phyloP scores from a whole-genome alignment of 2,113 vertebrate species.

The Catharus minimus region DNA sequence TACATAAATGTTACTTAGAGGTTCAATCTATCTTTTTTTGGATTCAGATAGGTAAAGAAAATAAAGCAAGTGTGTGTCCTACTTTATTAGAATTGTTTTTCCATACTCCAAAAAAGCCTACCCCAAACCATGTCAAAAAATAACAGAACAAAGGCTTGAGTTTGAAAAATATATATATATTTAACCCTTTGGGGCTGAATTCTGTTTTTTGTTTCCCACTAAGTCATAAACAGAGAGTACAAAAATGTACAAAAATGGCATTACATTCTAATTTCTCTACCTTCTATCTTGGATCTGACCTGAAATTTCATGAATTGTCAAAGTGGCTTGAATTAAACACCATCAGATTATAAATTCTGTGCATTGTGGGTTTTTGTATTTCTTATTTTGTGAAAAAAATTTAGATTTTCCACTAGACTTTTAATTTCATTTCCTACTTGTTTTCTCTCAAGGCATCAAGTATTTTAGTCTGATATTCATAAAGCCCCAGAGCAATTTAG shows the following conservation, averaged over 20 bases:
- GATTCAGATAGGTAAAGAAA: slow-evolving; percentile 1
- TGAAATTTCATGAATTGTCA: neutral
- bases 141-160: neutral
- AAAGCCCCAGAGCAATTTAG: neutral
- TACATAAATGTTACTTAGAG: neutral
- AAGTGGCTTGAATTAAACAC: neutral
- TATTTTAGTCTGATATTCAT: neutral
- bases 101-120: neutral
- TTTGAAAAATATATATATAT: neutral
- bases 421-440: neutral
- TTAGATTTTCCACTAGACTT: neutral
- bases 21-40: neutral
- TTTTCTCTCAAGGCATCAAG: neutral
- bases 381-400: neutral
- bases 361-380: neutral
- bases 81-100: neutral
- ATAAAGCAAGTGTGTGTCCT: neutral
- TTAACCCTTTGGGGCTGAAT: neutral
- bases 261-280: neutral
- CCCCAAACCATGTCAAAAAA: neutral
- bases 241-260: slow-evolving; percentile 25
- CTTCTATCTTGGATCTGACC: neutral
- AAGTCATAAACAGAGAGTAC: neutral
- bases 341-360: neutral
- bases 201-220: neutral